Evolutionary conservation across 1,140 invertebrate species (phyloP).

Genomic region (Atta texana): DNA sequence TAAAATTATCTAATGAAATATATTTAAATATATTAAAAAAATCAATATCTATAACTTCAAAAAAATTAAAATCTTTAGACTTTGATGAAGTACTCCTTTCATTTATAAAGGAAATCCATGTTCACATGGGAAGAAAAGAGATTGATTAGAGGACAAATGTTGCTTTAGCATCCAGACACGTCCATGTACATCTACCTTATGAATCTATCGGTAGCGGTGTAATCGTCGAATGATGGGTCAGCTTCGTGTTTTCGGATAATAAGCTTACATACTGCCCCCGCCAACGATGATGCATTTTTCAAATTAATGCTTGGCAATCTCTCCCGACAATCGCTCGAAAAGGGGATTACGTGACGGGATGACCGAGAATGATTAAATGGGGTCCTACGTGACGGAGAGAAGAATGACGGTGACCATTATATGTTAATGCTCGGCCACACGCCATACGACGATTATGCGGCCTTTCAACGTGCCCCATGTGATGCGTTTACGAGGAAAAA

Average conservation of each 20-base stretch:
- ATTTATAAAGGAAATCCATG: neutral
- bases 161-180: neutral
- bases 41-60: neutral
- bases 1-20: neutral
- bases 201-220: conserved; percentile 52
- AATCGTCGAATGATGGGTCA: conserved; percentile 55
- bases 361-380: conserved; percentile 78
- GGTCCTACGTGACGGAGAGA: conserved; percentile 73
- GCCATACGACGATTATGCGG: conserved; percentile 78
- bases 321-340: conserved; percentile 73
- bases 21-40: neutral
- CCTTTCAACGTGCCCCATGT: conserved; percentile 62
- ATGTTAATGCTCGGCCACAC: conserved; percentile 80
- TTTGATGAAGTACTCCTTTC: neutral
- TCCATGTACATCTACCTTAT: conserved; percentile 17
- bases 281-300: conserved; percentile 73
- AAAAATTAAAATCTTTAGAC: neutral
- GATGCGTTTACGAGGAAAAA: conserved; percentile 55
- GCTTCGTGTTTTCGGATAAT: conserved; percentile 65
- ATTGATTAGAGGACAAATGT: conserved; percentile 35
- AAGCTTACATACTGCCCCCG: conserved; percentile 54
- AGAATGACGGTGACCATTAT: conserved; percentile 78
- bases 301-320: conserved; percentile 75
- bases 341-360: conserved; percentile 77
- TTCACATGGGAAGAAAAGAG: neutral